Conservation (phyloP, 2,797 vertebrate genomes). For the Chrosomus eos region DNA sequence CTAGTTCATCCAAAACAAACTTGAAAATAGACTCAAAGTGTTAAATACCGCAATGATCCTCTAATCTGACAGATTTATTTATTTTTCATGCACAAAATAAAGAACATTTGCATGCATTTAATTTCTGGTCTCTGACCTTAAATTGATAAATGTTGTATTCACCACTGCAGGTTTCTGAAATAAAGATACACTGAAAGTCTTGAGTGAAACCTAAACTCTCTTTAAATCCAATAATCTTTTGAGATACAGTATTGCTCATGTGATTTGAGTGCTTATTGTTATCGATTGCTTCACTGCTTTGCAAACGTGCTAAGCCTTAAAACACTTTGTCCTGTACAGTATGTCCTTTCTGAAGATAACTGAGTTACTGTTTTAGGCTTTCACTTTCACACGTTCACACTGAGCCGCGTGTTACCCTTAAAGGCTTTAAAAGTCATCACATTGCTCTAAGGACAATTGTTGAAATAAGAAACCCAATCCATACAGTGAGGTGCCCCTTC, state of each 20-base stretch:
- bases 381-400: background rate
- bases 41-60: no score
- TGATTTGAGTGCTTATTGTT: conserved; percentile 10
- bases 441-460: conserved; percentile 28
- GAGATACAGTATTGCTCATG: background rate
- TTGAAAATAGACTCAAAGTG: no score
- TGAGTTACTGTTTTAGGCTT: conserved; percentile 8
- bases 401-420: conserved; percentile 1
- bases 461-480: conserved; percentile 38
- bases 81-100: no score
- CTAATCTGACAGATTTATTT: no score
- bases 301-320: conserved; percentile 3
- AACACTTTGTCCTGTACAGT: conserved; percentile 19
- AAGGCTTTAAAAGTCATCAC: conserved; percentile 7
- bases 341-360: conserved; percentile 15
- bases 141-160: background rate
- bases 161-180: background rate
- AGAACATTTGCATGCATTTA: background rate
- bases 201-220: conserved; percentile 22
- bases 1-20: no score
- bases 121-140: conserved; percentile 6
- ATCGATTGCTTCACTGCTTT: conserved; percentile 17
- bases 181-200: conserved; percentile 4
- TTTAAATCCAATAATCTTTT: conserved; percentile 16
- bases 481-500: conserved; percentile 37